These are phyloP conservation scores for Bombus picipes DNA, from an alignment of 1,140 invertebrate genomes.

Conservation along the genomic window DNA sequence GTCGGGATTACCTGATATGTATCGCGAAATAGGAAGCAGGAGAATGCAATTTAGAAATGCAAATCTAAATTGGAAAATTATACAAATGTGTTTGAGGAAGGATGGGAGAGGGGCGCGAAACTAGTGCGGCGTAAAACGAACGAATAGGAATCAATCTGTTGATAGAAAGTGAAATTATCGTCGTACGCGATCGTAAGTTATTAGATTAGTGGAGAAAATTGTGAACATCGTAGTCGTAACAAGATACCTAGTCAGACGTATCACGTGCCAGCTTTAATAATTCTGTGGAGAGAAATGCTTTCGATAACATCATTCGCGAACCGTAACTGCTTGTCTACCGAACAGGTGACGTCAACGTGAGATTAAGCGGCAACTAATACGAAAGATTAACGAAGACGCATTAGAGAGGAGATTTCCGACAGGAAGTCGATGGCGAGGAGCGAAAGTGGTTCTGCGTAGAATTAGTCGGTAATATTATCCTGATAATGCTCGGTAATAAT, in stretches of 20 bases:
- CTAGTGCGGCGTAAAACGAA: background rate
- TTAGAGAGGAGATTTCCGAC: background rate
- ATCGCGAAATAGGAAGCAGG: background rate
- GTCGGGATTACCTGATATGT: constrained; percentile 30
- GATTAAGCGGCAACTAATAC: constrained; percentile 31
- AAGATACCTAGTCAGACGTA: constrained; percentile 31
- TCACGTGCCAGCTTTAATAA: constrained; percentile 32
- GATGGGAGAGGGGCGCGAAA: background rate
- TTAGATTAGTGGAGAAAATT: constrained; percentile 35
- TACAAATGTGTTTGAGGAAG: constrained; percentile 6
- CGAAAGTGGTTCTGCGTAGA: constrained; percentile 20
- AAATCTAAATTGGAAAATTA: constrained; percentile 55
- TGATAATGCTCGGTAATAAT: constrained; percentile 63
- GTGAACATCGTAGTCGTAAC: constrained; percentile 16
- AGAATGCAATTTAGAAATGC: constrained; percentile 49
- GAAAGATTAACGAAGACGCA: constrained; percentile 41
- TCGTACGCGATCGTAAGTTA: constrained; percentile 19
- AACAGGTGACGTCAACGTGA: constrained; percentile 11
- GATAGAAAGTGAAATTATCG: constrained; percentile 48
- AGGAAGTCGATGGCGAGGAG: background rate
- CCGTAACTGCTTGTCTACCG: constrained; percentile 5
- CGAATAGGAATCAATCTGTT: constrained; percentile 33
- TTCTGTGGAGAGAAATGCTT: constrained; percentile 26
- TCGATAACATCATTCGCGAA: constrained; percentile 24
- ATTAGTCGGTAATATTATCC: constrained; percentile 6